A percentile compares a stretch with the other conserved stretches of the same genome.
Evolutionary conservation across 2,888 invertebrate species (phyloP).

Genomic region (Nowickia ferox): DNA sequence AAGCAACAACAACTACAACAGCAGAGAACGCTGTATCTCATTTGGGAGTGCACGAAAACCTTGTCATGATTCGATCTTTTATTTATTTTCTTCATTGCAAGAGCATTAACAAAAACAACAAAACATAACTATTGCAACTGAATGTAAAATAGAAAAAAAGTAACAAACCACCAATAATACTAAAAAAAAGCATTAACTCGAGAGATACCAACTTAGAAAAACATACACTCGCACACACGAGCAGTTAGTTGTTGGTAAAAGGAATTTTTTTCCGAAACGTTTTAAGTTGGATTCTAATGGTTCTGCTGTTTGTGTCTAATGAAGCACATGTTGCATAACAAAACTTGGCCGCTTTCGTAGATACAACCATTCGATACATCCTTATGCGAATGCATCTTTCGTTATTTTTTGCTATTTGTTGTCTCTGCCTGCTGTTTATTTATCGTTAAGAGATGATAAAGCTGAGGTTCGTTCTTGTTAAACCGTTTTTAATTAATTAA

Average conservation of each 20-base stretch:
- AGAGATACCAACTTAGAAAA: conserved; percentile 31
- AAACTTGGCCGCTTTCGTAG: conserved; percentile 30
- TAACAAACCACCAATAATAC: conserved; percentile 30
- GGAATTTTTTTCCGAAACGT: conserved; percentile 38
- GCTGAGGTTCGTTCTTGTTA: conserved; percentile 40
- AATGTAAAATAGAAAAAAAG: conserved; percentile 34
- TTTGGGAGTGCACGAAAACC: conserved; percentile 79
- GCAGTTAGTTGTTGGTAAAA: conserved; percentile 35
- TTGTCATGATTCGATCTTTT: conserved; percentile 81
- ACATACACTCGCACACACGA: not conserved
- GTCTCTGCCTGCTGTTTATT: conserved; percentile 35
- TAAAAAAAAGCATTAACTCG: conserved; percentile 37
- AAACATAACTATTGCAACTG: conserved; percentile 39
- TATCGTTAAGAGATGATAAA: conserved; percentile 52
- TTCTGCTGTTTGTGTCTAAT: conserved; percentile 57
- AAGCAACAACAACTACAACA: not conserved
- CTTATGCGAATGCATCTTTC: conserved; percentile 11
- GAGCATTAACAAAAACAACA: conserved; percentile 37
- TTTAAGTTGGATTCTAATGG: conserved; percentile 62
- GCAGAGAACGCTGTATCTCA: conserved; percentile 68
- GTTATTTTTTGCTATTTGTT: conserved; percentile 12
- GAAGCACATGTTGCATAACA: conserved; percentile 64
- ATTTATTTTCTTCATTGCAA: conserved; percentile 74
- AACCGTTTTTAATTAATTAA: conserved; percentile 61
- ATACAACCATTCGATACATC: conserved; percentile 39